Conservation (phyloP, 2,113 vertebrate genomes). For the Rhinolophus ferrumequinum region DNA sequence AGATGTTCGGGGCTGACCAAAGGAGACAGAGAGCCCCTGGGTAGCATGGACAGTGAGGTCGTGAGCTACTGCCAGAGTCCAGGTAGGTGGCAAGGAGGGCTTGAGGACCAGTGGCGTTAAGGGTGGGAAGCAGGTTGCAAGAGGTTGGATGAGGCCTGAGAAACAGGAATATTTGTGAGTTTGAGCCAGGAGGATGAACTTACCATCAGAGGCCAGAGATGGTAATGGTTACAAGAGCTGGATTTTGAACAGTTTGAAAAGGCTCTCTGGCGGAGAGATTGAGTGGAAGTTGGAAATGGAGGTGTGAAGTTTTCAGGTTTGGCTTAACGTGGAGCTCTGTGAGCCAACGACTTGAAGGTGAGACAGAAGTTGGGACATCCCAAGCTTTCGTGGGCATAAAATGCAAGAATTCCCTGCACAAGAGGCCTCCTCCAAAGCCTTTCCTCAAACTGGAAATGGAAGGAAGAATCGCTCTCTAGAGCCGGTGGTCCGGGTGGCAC, state of each 20-base stretch:
- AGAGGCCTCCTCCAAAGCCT: not conserved
- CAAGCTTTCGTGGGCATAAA: not conserved
- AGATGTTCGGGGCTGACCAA: not conserved
- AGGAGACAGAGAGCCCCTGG: not conserved
- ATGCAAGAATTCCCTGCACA: not conserved
- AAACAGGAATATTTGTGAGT: not conserved
- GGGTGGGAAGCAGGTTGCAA: not conserved
- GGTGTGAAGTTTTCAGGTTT: not conserved
- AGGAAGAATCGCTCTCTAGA: not conserved
- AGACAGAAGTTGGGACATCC: not conserved
- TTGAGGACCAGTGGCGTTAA: not conserved
- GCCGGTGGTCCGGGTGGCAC: not conserved
- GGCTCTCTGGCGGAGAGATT: not conserved
- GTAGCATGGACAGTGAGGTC: not conserved
- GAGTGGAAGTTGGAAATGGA: not conserved
- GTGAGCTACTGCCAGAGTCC: not conserved
- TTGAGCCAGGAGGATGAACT: not conserved
- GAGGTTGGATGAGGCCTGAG: not conserved
- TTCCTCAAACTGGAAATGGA: not conserved
- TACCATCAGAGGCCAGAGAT: not conserved
- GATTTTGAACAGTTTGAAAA: not conserved
- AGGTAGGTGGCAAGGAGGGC: not conserved
- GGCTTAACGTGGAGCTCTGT: not conserved
- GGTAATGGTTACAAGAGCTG: not conserved
- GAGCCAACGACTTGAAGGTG: not conserved